phyloP scores from a whole-genome alignment of 2,888 invertebrate species.

The Acanthosepion esculentum region DNA sequence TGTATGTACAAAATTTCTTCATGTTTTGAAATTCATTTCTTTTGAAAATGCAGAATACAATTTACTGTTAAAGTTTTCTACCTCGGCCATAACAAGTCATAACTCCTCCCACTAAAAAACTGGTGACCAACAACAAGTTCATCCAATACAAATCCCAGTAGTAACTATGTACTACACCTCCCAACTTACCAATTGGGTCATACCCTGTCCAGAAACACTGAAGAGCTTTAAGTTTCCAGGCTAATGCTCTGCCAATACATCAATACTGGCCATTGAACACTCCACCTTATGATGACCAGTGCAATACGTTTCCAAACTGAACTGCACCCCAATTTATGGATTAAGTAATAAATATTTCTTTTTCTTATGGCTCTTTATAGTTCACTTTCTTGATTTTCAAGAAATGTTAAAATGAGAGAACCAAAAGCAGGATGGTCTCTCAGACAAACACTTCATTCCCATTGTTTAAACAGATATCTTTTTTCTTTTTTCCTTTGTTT shows the following conservation, averaged over 20 bases:
- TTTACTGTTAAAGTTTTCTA: too few relatives aligned
- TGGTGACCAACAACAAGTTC: too few relatives aligned
- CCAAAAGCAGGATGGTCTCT: background rate
- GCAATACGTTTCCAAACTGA: background rate
- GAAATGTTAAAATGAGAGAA: background rate
- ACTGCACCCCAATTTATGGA: background rate
- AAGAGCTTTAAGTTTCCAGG: background rate
- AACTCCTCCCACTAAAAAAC: too few relatives aligned
- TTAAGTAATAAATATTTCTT: background rate
- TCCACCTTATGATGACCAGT: background rate
- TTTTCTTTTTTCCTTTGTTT: background rate
- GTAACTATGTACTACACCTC: too few relatives aligned
- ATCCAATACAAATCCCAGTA: too few relatives aligned
- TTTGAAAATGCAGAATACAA: too few relatives aligned
- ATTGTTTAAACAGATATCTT: background rate
- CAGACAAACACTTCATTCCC: background rate
- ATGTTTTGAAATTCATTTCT: too few relatives aligned
- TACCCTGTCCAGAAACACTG: background rate
- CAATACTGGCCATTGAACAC: background rate
- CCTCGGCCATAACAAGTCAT: too few relatives aligned
- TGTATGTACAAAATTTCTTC: too few relatives aligned
- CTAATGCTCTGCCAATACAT: background rate
- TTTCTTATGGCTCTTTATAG: too few relatives aligned
- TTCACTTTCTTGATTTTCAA: background rate
- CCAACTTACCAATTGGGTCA: background rate